Conservation (phyloP, 2,113 vertebrate species). For the Alectura lathami region DNA sequence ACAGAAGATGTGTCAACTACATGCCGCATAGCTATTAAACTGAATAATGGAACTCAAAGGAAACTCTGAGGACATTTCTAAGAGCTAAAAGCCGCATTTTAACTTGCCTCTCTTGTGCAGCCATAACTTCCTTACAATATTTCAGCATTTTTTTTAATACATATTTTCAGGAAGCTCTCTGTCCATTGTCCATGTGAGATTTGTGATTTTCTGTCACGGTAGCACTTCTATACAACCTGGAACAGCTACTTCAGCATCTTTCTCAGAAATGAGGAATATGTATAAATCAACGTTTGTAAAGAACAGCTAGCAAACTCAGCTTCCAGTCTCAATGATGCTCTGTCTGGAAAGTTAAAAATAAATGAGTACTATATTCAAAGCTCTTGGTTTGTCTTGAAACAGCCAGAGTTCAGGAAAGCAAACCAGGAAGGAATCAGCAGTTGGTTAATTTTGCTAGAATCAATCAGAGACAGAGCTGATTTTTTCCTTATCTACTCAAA, state of each 20-base stretch:
- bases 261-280: neutral
- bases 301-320: neutral
- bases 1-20: neutral
- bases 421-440: neutral
- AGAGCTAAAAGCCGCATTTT: neutral
- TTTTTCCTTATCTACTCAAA: neutral
- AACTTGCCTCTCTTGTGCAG: neutral
- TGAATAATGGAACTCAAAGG: neutral
- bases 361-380: neutral
- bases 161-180: neutral
- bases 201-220: neutral
- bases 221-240: neutral
- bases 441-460: neutral
- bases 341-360: neutral
- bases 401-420: neutral
- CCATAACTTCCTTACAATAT: neutral
- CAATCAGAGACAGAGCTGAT: neutral
- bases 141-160: too few relatives aligned
- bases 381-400: neutral
- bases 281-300: neutral
- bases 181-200: neutral
- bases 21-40: constrained; percentile 11
- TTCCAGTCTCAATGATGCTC: neutral
- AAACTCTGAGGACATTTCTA: neutral
- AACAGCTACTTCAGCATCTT: constrained; percentile 30